These are phyloP conservation scores for Pycnomerus fuliginosus DNA, from an alignment of 2,888 invertebrate species.

Conservation along the genomic window DNA sequence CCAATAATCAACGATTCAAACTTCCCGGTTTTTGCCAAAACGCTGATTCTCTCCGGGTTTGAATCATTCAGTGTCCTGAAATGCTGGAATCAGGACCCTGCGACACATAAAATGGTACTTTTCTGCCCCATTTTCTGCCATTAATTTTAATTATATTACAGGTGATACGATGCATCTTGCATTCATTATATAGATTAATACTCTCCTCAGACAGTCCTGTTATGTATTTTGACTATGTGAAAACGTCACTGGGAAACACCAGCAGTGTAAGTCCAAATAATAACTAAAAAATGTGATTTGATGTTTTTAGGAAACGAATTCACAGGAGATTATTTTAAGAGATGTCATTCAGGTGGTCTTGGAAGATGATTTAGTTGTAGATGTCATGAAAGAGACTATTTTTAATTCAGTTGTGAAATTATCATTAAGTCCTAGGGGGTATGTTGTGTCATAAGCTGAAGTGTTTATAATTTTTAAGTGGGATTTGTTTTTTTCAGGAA, in stretches of 20 bases:
- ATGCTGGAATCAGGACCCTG: slow-evolving; percentile 24
- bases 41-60: slow-evolving; percentile 35
- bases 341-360: too few species aligned
- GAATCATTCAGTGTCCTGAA: slow-evolving; percentile 36
- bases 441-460: too few species aligned
- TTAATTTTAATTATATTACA: slow-evolving; percentile 20
- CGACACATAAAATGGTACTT: slow-evolving; percentile 25
- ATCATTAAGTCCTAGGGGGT: background rate
- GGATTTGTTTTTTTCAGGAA: slow-evolving; percentile 8
- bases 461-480: too few species aligned
- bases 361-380: too few species aligned
- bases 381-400: slow-evolving; percentile 3
- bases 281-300: too few species aligned
- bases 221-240: too few species aligned
- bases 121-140: background rate
- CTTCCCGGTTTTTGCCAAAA: slow-evolving; percentile 31
- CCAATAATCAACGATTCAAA: slow-evolving; percentile 36
- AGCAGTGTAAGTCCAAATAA: too few species aligned
- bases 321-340: too few species aligned
- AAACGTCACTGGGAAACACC: too few species aligned
- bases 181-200: too few species aligned
- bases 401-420: slow-evolving; percentile 3
- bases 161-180: slow-evolving; percentile 37
- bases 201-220: too few species aligned
- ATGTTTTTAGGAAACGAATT: too few species aligned